These are phyloP conservation scores for Zaprionus lachaisei DNA, from an alignment of 1,140 invertebrate species.

Conservation along the genomic window DNA sequence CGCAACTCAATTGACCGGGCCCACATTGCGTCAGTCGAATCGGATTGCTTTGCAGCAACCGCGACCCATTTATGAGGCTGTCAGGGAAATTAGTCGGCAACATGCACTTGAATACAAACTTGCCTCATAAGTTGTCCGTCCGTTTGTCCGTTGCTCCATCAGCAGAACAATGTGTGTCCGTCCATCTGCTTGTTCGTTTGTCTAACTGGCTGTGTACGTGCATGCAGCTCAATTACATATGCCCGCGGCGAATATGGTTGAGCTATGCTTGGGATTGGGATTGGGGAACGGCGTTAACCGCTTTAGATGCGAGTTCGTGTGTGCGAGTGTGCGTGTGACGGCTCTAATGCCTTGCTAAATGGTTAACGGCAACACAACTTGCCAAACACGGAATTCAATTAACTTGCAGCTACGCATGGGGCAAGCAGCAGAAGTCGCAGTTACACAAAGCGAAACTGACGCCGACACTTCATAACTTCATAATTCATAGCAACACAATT, in stretches of 20 bases:
- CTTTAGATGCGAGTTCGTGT: slow-evolving; percentile 44
- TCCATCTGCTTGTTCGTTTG: slow-evolving; percentile 5
- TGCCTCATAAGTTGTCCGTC: slow-evolving; percentile 31
- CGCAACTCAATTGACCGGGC: slow-evolving; percentile 44
- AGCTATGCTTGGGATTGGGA: slow-evolving; percentile 18
- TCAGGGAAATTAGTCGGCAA: slow-evolving; percentile 52
- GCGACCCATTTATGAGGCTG: slow-evolving; percentile 49
- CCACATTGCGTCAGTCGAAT: slow-evolving; percentile 22
- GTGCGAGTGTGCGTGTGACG: slow-evolving; percentile 19
- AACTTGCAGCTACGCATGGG: slow-evolving; percentile 18
- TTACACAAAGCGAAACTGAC: slow-evolving; percentile 9
- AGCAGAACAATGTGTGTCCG: neutral
- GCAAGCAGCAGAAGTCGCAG: neutral
- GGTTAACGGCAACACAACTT: slow-evolving; percentile 24
- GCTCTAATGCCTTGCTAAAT: slow-evolving; percentile 58
- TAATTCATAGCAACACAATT: slow-evolving; percentile 51
- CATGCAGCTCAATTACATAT: slow-evolving; percentile 63
- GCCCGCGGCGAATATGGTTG: slow-evolving; percentile 19
- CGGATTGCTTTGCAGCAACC: slow-evolving; percentile 36
- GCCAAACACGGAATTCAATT: slow-evolving; percentile 57
- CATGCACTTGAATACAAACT: slow-evolving; percentile 54
- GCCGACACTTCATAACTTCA: slow-evolving; percentile 51
- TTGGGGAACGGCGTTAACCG: slow-evolving; percentile 62
- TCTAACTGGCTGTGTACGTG: slow-evolving; percentile 36
- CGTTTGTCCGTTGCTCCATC: neutral